Evolutionary conservation across 2,797 vertebrate genomes (phyloP), one percentile per base, ranked within the genome.

Genomic region (Phoxinus dragarum): DNA sequence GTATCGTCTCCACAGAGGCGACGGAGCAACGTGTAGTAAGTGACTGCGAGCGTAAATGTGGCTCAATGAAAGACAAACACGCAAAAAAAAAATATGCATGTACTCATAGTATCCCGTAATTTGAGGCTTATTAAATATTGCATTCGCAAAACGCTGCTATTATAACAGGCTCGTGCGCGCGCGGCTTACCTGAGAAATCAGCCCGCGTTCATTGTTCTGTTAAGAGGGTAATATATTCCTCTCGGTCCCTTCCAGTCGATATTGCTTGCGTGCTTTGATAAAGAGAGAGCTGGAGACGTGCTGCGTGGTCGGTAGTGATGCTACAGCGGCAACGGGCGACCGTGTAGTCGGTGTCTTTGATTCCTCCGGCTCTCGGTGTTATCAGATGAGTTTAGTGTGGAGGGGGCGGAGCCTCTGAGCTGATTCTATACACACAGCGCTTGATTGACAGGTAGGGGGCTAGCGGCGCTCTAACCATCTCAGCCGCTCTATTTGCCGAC

Each of bases 101-200:
- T 27, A 8, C 31, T 2, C 9, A 16, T 38, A 6, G 10, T 6
- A n/a, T 47, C 21, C 54, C 7, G 61, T 14, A 1, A 38, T 49
- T 36, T 27, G 23, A 49, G 42, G 11, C 2, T 36, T 5, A 71
- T 56, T 56, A 31, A 21, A 71, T 31, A 17, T 74, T 42, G 36
- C 61, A 2, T 31, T 40, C 67, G 49, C 75, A 85, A 85, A 82
- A 47, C 85, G 21, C 38, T 21, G 36, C 81, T 49, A 67, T 61
- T 44, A 64, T 34, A 72, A 71, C 23, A 11, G 34, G 59, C 9
- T 9, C 9, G 36, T 11, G 73, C 49, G 36, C 77, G 42, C 73
- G 49, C 42, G 76, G 42, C 85, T 88, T 86, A 90, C 89, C 89
- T 88, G 80, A 71, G 74, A 87, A 80, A 75, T 86, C 85, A 90